Evolutionary conservation across 2,113 vertebrate genomes (phyloP), one percentile per base, ranked within the genome.

Genomic region (Podocnemis expansa): DNA sequence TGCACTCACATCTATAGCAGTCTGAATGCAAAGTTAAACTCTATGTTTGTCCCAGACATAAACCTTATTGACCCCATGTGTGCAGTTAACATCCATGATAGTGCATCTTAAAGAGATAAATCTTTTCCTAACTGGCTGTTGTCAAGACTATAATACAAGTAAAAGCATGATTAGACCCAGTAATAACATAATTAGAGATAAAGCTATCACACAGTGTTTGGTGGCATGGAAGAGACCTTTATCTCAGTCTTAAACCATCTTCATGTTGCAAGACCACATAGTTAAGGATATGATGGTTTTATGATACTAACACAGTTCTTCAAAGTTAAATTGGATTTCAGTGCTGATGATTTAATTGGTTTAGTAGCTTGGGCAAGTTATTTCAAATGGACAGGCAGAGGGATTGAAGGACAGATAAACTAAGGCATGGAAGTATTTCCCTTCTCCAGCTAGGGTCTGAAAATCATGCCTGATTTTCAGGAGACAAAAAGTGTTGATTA

Each of bases 401-500:
- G 56, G 92, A 96, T 95, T 95, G 80, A 89, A 89, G 88, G 90
- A 93, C 80, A 1, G 3, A 78, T 81, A 85, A 51, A 73, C 55
- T 55, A 80, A 90, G 95, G 85, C 85, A 89, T 78, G 80, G 88
- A 84, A 55, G 49, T 73, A 79, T 86, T 92, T 91, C 95, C 38
- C 43, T 83, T 96, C 83, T 52, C 51, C 75, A 88, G 63, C 22
- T 94, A 95, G 93, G 78, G 84, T 76, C 88, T 96, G 51, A 93
- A n/a, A 96, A 95, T 90, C 81, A 63, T 54, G 22, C 83, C 80
- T 95, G 90, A 89, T 92, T 85, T 96, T 95, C 75, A 80, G 93
- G 93, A 96, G 95, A 96, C 89, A 86, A 94, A 92, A 94, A 96
- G 27, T 49, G n/a, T 91, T 93, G 90, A 91, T 38, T 93, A 91